Evolutionary conservation across 2,113 vertebrate species (phyloP), one percentile per base, ranked within the genome.

Genomic region (Hippocampus barbouri): DNA sequence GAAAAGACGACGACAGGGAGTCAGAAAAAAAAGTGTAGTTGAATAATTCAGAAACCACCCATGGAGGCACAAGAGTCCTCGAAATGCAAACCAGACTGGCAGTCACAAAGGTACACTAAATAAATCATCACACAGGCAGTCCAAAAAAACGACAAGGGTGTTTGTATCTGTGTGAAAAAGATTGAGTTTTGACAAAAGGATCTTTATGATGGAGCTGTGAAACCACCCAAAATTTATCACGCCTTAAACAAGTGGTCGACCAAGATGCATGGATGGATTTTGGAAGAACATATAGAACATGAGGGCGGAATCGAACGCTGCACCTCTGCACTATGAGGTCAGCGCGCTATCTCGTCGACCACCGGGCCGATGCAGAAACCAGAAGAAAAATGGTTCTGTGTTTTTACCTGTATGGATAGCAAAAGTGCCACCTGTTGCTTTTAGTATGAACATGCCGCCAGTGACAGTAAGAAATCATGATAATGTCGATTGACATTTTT

Each of bases 41-140:
- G 73, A 89, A 89, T 89, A 83, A 89, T 89, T 90, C 74, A 89
- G 80, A 65, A 85, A 74, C 54, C 69, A 75, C 82, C 76, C 54
- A 70, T 25, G 43, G 71, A 73, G 72, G 66, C 18, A 64, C 66
- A 84, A 75, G 79, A 83, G 78, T 79, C 73, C 77, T 79, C 74
- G 63, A 83, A 80, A 88, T 86, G 78, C 81, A 87, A 88, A 89
- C 76, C 80, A 74, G 81, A 81, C 74, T 75, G 63, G 74, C 61
- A 41, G 75, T 69, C 66, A 64, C 73, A 71, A 78, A 83, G 73
- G 78, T 75, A 80, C 73, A 82, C 79, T 90, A 87, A 89, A 89
- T 86, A 89, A 91, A 88, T 84, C 75, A 88, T 89, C 76, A 83
- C 57, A 79, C 21, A 5, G 54, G 74, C 83, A 86, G 78, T 68